Conservation (phyloP, 2,797 vertebrate species). For the Sciaenops ocellatus region DNA sequence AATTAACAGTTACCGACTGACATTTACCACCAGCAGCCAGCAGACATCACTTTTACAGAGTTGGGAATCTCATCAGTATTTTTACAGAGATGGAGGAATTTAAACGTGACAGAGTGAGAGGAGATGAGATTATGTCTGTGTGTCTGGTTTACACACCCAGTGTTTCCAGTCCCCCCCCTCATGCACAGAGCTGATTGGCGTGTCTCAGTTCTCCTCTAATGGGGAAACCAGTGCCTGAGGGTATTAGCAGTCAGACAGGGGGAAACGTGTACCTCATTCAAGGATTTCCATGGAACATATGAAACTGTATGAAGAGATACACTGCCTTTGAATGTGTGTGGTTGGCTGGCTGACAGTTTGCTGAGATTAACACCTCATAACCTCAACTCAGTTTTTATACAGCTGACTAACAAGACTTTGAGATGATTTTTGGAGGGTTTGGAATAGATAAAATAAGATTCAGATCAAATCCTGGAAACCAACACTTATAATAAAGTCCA, state of each 20-base stretch:
- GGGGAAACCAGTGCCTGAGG: slow-evolving; percentile 64
- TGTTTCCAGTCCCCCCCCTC: slow-evolving; percentile 55
- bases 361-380: slow-evolving; percentile 22
- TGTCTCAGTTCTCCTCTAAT: slow-evolving; percentile 58
- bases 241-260: slow-evolving; percentile 51
- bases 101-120: slow-evolving; percentile 21
- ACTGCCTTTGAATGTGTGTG: slow-evolving; percentile 18
- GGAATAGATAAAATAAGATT: neutral
- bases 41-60: slow-evolving; percentile 22
- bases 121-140: slow-evolving; percentile 63
- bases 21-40: slow-evolving; percentile 40
- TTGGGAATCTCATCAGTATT: slow-evolving; percentile 38
- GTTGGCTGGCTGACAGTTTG: neutral
- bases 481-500: neutral
- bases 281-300: slow-evolving; percentile 61
- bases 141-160: slow-evolving; percentile 42
- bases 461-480: neutral
- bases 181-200: slow-evolving; percentile 43
- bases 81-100: slow-evolving; percentile 51
- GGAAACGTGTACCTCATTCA: slow-evolving; percentile 47
- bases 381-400: neutral
- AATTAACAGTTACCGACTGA: slow-evolving; percentile 46
- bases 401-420: neutral
- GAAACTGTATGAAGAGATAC: slow-evolving; percentile 33
- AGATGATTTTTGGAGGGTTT: slow-evolving; percentile 7